These are phyloP conservation scores for Ceratothoa steindachneri DNA, from an alignment of 2,888 invertebrate genomes.

Conservation along the genomic window DNA sequence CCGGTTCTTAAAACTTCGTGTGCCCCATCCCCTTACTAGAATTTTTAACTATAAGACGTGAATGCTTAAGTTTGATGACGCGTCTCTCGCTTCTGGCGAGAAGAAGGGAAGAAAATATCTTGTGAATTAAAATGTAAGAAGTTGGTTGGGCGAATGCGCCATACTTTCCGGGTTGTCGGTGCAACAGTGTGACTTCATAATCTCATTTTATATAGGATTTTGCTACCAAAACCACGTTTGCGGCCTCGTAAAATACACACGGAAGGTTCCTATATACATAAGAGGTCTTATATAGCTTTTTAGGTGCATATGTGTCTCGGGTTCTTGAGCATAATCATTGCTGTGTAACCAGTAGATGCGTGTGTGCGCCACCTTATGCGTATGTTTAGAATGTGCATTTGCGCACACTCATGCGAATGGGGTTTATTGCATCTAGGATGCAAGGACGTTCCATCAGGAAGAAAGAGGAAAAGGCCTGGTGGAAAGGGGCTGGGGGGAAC, in stretches of 20 bases:
- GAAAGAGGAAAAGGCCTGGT: conserved; percentile 1
- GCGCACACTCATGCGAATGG: conserved; percentile 8
- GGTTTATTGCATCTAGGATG: conserved; percentile 17
- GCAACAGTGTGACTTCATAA: not conserved
- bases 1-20: no score
- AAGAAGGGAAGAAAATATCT: no score
- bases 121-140: no score
- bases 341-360: no score
- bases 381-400: not conserved
- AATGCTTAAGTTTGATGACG: no score
- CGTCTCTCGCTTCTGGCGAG: no score
- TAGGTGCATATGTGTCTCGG: not conserved
- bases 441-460: not conserved
- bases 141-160: no score
- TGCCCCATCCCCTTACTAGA: no score
- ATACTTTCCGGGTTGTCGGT: not conserved
- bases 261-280: not conserved
- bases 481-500: not conserved
- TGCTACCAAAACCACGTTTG: not conserved
- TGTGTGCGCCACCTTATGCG: not conserved
- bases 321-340: no score
- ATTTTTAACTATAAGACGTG: no score
- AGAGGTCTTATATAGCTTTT: not conserved
- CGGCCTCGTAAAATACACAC: not conserved
- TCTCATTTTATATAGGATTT: not conserved